Conservation (phyloP, 2,888 invertebrate genomes). For the Cerastis leucographa region DNA sequence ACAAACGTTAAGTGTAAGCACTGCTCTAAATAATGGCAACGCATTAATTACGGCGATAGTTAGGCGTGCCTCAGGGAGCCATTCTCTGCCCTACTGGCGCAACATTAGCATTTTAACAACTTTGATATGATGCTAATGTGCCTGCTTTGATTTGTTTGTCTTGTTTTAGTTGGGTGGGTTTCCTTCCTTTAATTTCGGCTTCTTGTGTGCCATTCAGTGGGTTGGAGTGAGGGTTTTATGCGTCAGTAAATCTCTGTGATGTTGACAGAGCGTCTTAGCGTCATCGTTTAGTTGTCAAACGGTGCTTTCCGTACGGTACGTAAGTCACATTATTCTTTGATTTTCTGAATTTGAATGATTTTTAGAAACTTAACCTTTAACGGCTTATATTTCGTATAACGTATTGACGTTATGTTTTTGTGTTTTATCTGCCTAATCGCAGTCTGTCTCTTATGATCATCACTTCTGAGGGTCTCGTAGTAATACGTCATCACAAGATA, state of each 20-base stretch:
- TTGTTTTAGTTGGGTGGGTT: slow-evolving; percentile 60
- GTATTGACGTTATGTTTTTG: background rate
- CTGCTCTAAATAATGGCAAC: slow-evolving; percentile 69
- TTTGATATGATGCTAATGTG: slow-evolving; percentile 63
- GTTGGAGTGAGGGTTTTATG: slow-evolving; percentile 23
- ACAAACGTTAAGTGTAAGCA: slow-evolving; percentile 66
- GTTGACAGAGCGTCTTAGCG: slow-evolving; percentile 6
- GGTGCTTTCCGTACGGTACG: background rate
- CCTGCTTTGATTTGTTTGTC: slow-evolving; percentile 65
- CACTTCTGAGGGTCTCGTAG: background rate
- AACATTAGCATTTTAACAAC: slow-evolving; percentile 69
- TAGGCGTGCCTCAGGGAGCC: slow-evolving; percentile 64
- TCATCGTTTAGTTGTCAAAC: slow-evolving; percentile 9
- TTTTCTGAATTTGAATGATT: background rate
- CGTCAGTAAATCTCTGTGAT: slow-evolving; percentile 30
- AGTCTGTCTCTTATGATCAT: background rate
- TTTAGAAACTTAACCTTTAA: background rate
- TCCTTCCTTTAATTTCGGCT: slow-evolving; percentile 59
- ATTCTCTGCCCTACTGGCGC: slow-evolving; percentile 64
- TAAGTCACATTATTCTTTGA: background rate
- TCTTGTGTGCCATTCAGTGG: slow-evolving; percentile 41
- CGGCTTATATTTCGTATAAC: background rate
- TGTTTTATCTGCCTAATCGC: background rate
- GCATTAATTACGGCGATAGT: slow-evolving; percentile 70
- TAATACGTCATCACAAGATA: background rate